Evolutionary conservation across 2,113 vertebrate genomes (phyloP).

Genomic region (Melanotaenia duboulayi): DNA sequence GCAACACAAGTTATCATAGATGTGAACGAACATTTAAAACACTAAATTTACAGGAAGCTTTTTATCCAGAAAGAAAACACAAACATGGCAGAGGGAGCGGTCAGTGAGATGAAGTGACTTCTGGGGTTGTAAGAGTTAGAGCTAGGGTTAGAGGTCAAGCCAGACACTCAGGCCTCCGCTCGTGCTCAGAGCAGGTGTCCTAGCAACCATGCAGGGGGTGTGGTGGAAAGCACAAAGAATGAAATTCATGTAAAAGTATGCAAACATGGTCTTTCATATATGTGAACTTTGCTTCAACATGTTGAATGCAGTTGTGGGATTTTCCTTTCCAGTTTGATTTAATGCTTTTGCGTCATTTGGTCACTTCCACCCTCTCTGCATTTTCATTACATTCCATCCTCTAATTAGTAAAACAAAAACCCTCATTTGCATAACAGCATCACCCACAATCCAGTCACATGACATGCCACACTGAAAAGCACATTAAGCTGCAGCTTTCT

Average conservation of each 20-base stretch:
- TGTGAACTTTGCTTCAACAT: slow-evolving; percentile 9
- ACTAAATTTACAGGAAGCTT: neutral
- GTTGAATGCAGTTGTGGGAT: slow-evolving; percentile 38
- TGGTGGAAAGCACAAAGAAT: neutral
- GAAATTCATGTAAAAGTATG: neutral
- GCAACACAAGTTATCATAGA: too few species aligned
- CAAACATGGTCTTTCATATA: neutral
- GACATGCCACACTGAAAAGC: neutral
- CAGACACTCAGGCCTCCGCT: slow-evolving; percentile 49
- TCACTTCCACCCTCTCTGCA: slow-evolving; percentile 18
- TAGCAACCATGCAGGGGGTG: slow-evolving; percentile 62
- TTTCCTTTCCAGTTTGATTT: slow-evolving; percentile 35
- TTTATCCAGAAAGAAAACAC: neutral
- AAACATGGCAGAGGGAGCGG: slow-evolving; percentile 18
- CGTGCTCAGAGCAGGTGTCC: slow-evolving; percentile 69
- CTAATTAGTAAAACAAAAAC: slow-evolving; percentile 47
- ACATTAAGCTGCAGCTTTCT: neutral
- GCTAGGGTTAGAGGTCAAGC: slow-evolving; percentile 64
- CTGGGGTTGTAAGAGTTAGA: slow-evolving; percentile 52
- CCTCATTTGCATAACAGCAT: slow-evolving; percentile 24
- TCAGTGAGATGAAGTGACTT: slow-evolving; percentile 59
- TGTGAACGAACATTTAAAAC: too few species aligned
- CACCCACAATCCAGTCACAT: slow-evolving; percentile 6
- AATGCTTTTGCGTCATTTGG: slow-evolving; percentile 33
- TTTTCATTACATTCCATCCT: slow-evolving; percentile 28